Percentiles rank a stretch among this genome's conserved stretches.
Conservation (phyloP, 2,797 vertebrate species). For the Erethizon dorsatum region DNA sequence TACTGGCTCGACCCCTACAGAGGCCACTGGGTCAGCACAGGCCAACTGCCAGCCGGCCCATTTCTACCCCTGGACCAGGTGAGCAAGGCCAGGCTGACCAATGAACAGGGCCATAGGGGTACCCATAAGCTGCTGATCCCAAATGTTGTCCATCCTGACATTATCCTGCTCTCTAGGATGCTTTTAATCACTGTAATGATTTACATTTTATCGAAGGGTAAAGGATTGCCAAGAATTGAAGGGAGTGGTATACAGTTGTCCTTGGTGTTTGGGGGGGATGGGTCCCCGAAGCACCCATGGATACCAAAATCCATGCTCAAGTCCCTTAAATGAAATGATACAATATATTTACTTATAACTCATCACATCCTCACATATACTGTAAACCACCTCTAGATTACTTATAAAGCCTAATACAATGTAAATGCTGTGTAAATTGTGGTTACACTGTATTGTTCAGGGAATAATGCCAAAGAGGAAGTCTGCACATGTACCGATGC, state of each 20-base stretch:
- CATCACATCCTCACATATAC: background rate
- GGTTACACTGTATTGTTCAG: background rate
- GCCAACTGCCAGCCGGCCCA: constrained; percentile 84
- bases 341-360: background rate
- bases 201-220: background rate
- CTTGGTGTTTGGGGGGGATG: too few relatives aligned
- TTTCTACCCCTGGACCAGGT: constrained; percentile 90
- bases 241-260: background rate
- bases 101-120: rapidly evolving
- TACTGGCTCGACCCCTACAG: constrained; percentile 75
- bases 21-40: background rate
- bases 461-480: background rate
- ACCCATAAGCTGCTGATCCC: rapidly evolving
- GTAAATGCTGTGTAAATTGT: background rate
- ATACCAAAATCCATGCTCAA: background rate
- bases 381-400: background rate
- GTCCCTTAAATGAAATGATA: background rate
- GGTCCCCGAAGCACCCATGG: background rate
- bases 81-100: constrained; percentile 35
- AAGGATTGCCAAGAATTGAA: background rate
- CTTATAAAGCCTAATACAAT: background rate
- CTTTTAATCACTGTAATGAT: too few relatives aligned
- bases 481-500: too few relatives aligned
- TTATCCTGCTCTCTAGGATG: background rate
- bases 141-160: background rate